These are phyloP conservation scores for Pyrgus malvae DNA, from an alignment of 2,888 invertebrate species.

Conservation along the genomic window DNA sequence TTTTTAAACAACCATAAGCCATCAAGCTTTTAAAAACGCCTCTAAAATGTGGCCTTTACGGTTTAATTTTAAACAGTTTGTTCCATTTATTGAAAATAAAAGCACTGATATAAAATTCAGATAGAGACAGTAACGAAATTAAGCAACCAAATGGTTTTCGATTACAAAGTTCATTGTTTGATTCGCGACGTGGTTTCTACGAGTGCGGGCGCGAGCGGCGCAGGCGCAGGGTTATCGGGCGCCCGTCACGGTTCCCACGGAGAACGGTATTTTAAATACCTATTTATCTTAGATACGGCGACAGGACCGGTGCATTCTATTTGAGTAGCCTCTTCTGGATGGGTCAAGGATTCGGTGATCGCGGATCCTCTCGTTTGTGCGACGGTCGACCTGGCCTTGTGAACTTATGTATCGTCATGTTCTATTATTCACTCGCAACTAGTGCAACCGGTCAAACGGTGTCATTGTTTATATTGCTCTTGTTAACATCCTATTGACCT, in stretches of 20 bases:
- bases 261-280: conserved; percentile 78
- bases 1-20: conserved; percentile 36
- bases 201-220: conserved; percentile 40
- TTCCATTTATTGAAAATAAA: conserved; percentile 71
- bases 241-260: conserved; percentile 78
- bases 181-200: conserved; percentile 54
- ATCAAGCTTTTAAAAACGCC: conserved; percentile 35
- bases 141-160: conserved; percentile 72
- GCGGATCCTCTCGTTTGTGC: conserved; percentile 66
- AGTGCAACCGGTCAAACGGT: conserved; percentile 22
- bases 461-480: conserved; percentile 17
- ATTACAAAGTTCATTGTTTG: conserved; percentile 73
- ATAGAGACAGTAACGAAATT: conserved; percentile 73
- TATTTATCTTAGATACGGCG: conserved; percentile 74
- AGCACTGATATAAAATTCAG: conserved; percentile 66
- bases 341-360: conserved; percentile 80
- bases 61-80: conserved; percentile 54
- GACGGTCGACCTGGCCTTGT: conserved; percentile 69
- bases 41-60: conserved; percentile 46
- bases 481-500: conserved; percentile 26
- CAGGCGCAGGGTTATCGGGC: conserved; percentile 56
- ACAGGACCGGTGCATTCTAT: conserved; percentile 74
- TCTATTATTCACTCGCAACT: conserved; percentile 55
- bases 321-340: conserved; percentile 79
- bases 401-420: conserved; percentile 61